Conservation (phyloP, 2,797 vertebrate genomes). For the Pseudocheirus occidentalis region DNA sequence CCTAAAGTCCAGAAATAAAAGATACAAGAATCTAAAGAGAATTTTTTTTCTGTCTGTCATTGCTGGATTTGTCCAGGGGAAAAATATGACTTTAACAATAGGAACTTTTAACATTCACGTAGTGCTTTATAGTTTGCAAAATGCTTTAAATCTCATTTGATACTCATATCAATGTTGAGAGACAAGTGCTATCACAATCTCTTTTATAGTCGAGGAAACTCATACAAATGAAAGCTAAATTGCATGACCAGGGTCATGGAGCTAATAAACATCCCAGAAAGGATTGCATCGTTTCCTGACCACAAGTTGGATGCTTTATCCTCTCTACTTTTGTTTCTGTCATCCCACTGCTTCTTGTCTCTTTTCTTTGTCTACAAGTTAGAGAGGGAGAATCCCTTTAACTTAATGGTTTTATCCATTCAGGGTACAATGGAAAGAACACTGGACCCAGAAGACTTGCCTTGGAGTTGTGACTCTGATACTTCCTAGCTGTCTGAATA, state of each 20-base stretch:
- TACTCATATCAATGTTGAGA: neutral
- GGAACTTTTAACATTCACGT: neutral
- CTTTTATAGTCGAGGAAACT: constrained; percentile 10
- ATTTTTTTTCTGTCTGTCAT: constrained; percentile 23
- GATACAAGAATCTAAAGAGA: neutral
- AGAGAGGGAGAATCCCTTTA: neutral
- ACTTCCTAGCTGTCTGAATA: neutral
- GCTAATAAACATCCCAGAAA: neutral
- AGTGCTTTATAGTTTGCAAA: neutral
- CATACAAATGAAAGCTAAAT: neutral
- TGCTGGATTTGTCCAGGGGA: neutral
- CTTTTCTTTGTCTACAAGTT: neutral
- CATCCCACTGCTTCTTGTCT: neutral
- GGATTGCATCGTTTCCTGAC: neutral
- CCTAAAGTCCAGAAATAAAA: neutral
- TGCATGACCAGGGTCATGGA: neutral
- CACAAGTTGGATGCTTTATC: neutral
- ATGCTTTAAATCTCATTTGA: neutral
- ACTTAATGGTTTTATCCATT: neutral
- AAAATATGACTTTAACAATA: neutral
- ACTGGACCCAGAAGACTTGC: neutral
- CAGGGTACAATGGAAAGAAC: neutral
- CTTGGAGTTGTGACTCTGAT: neutral
- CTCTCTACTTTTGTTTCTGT: neutral
- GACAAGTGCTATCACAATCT: neutral